Conservation (phyloP, 2,888 invertebrate species). For the Luffia ferchaultella region DNA sequence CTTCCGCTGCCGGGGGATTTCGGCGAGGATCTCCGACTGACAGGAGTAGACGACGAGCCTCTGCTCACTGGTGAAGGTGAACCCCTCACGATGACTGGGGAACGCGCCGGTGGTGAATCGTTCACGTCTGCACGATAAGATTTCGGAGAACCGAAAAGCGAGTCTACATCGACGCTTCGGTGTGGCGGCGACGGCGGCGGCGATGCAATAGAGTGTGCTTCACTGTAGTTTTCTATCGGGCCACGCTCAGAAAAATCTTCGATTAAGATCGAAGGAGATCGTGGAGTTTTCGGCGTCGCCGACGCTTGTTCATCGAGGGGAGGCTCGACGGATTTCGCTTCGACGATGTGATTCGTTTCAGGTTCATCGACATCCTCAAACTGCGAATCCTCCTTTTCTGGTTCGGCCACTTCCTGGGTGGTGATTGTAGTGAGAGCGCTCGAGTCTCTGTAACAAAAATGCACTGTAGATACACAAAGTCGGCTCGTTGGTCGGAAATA, state of each 20-base stretch:
- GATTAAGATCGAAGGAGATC: conserved; percentile 41
- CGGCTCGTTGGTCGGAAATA: conserved; percentile 8
- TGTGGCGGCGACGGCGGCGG: conserved; percentile 14
- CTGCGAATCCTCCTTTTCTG: conserved; percentile 18
- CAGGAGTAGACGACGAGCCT: background rate
- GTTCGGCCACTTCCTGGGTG: conserved; percentile 7
- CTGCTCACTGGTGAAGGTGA: background rate
- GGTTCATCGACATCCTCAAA: background rate
- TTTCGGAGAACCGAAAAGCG: conserved; percentile 19
- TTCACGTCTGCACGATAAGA: conserved; percentile 14
- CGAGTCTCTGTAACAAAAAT: conserved; percentile 44
- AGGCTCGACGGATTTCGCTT: conserved; percentile 14
- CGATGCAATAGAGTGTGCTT: background rate
- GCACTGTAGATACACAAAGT: conserved; percentile 15
- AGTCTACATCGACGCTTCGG: conserved; percentile 17
- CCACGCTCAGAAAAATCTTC: conserved; percentile 44
- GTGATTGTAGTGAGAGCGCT: conserved; percentile 30
- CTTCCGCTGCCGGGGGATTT: background rate
- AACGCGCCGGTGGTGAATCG: conserved; percentile 6
- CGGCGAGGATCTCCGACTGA: background rate
- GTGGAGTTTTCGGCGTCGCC: conserved; percentile 20
- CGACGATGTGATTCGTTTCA: conserved; percentile 16
- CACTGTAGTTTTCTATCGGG: background rate
- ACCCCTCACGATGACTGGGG: background rate
- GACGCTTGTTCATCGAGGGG: conserved; percentile 15